Evolutionary conservation across 2,888 invertebrate species (phyloP).

Genomic region (Thera obeliscata): DNA sequence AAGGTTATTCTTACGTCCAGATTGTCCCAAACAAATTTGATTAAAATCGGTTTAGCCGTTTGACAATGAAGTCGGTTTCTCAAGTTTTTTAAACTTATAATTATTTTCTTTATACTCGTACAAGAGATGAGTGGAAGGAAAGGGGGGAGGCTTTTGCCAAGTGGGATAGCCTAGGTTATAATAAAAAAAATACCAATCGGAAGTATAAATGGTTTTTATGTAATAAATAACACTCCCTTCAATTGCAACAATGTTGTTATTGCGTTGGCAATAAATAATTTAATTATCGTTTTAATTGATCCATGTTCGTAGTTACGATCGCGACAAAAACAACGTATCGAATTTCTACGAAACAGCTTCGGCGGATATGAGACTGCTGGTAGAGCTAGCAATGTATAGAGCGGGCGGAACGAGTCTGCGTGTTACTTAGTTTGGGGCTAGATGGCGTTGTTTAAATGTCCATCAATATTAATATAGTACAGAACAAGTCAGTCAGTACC

Average conservation of each 20-base stretch:
- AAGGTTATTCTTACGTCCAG: no score
- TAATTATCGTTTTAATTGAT: slow-evolving; percentile 47
- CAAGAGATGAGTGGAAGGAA: no score
- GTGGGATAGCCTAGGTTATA: no score
- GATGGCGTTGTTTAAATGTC: slow-evolving; percentile 8
- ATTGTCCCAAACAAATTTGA: no score
- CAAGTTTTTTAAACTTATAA: no score
- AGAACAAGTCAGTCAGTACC: no score
- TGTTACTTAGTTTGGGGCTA: not conserved
- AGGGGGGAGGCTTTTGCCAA: no score
- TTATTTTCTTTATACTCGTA: no score
- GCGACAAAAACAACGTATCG: slow-evolving; percentile 49
- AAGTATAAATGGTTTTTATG: not conserved
- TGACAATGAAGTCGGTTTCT: no score
- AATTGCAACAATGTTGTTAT: slow-evolving; percentile 30
- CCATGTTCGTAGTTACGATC: slow-evolving; percentile 34
- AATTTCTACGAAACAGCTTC: slow-evolving; percentile 60
- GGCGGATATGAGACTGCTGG: slow-evolving; percentile 4
- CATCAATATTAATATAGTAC: not conserved
- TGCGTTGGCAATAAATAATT: slow-evolving; percentile 44
- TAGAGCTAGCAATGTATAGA: slow-evolving; percentile 20
- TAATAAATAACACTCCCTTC: slow-evolving; percentile 13
- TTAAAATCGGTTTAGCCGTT: no score
- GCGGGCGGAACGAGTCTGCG: not conserved
- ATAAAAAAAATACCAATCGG: no score